phyloP scores from a whole-genome alignment of 1,140 invertebrate species.

The Cotesia chilonis region DNA sequence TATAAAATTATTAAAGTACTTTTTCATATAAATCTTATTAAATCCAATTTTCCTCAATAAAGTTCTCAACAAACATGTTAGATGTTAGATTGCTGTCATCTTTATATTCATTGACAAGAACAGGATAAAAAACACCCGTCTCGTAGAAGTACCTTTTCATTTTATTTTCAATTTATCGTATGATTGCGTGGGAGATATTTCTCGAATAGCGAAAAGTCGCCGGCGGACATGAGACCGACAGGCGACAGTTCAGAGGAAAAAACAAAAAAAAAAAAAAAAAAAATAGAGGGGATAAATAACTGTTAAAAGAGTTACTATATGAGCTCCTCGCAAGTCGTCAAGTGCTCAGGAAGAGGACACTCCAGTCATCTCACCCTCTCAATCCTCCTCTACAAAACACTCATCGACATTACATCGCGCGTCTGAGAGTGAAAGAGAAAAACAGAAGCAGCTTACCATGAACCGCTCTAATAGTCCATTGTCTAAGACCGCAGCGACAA shows the following conservation, averaged over 20 bases:
- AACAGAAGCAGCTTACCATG: conserved; percentile 42
- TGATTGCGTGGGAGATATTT: conserved; percentile 9
- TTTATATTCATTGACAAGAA: neutral
- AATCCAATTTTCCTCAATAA: neutral
- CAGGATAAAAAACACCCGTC: neutral
- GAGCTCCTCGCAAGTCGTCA: neutral
- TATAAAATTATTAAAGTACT: neutral
- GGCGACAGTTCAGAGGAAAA: neutral
- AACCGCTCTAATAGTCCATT: conserved; percentile 48
- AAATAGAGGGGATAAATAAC: conserved; percentile 35
- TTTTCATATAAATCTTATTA: neutral
- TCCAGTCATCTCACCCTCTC: conserved; percentile 35
- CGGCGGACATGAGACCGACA: conserved; percentile 15
- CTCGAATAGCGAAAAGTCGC: conserved; percentile 21
- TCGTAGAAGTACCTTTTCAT: neutral
- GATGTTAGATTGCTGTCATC: neutral
- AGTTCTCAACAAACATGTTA: neutral
- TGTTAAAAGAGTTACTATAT: conserved; percentile 21
- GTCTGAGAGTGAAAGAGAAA: conserved; percentile 14
- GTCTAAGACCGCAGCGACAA: conserved; percentile 46
- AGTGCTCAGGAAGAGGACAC: conserved; percentile 33
- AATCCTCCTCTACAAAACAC: conserved; percentile 28
- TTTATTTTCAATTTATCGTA: neutral
- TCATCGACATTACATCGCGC: conserved; percentile 1
- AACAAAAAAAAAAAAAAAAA: neutral